Evolutionary conservation across 2,113 vertebrate species (phyloP), one percentile per base, ranked within the genome.

Genomic region (Trachemys scripta): DNA sequence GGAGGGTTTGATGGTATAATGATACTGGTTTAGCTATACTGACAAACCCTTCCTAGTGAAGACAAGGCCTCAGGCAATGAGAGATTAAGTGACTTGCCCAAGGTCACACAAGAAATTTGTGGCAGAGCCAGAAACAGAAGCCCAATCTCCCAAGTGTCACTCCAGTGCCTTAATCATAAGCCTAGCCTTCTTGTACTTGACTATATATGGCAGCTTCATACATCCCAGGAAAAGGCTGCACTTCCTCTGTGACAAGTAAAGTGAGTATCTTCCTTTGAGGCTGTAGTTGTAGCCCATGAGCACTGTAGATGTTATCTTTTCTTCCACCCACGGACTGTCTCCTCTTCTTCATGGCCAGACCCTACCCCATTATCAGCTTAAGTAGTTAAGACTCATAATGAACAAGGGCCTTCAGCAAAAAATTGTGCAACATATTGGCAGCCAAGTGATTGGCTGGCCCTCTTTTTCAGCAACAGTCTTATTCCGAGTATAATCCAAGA

Each of bases 101-200:
- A 78, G 47, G 54, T 85, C 20, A 45, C 38, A 13, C 3, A 2
- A 45, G 62, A 92, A 49, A n/a, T 78, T 56, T 50, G 31, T 59
- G 62, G 85, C 14, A 4, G 80, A 90, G 47, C 54, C 0, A 0
- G 0, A 0, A 4, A 14, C 42, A 92, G 65, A 89, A 35, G 12
- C 0, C 0, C 86, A 45, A 56, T 38, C 0, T 0, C 5, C 72
- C 31, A 76, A 38, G 65, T 72, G 54, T 42, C 69, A 35, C 65
- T 65, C 27, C 69, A 80, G 27, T 0, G 0, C 51, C 82, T 75
- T 1, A 0, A 76, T 16, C 35, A 38, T 78, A 35, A 53, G 78
- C 79, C 0, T 6, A 20, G 10, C 20, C 0, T 0, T 82, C 81
- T 20, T 6, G 82, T 31, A 3, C 25, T 6, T 5, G 8, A 8